These are phyloP conservation scores for Antheraea yamamai DNA, from an alignment of 2,888 invertebrate species.

Conservation along the genomic window DNA sequence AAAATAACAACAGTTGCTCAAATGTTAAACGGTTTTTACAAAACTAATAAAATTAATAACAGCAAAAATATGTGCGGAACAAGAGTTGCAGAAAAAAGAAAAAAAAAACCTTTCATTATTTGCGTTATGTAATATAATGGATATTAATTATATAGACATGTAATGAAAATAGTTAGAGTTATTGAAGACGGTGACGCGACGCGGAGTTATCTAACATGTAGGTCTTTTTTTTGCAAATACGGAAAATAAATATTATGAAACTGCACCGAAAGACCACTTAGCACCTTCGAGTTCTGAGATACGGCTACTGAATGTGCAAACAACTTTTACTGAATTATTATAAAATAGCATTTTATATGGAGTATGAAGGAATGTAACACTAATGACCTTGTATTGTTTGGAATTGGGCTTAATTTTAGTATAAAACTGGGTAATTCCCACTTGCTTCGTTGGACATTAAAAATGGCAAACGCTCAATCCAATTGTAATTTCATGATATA, in stretches of 20 bases:
- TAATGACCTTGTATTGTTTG: not conserved
- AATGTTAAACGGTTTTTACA: no score
- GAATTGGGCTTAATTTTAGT: no score
- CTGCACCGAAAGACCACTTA: conserved; percentile 10
- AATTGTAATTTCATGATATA: no score
- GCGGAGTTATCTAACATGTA: not conserved
- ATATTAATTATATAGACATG: conserved; percentile 2
- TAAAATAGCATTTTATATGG: not conserved
- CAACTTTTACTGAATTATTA: conserved; percentile 12
- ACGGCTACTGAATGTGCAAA: not conserved
- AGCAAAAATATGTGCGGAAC: no score
- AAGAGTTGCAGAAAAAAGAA: no score
- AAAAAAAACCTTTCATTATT: conserved; percentile 2
- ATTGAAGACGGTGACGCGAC: not conserved
- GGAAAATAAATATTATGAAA: conserved; percentile 9
- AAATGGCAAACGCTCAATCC: no score
- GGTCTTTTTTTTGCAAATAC: conserved; percentile 7
- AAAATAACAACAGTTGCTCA: no score
- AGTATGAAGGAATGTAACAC: not conserved
- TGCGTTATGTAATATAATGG: not conserved
- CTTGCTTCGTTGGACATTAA: no score
- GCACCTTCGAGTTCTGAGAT: not conserved
- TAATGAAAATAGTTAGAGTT: not conserved
- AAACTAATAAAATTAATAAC: no score
- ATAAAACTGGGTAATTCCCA: no score